phyloP scores from a whole-genome alignment of 2,113 vertebrate genomes.

The Sorex araneus region DNA sequence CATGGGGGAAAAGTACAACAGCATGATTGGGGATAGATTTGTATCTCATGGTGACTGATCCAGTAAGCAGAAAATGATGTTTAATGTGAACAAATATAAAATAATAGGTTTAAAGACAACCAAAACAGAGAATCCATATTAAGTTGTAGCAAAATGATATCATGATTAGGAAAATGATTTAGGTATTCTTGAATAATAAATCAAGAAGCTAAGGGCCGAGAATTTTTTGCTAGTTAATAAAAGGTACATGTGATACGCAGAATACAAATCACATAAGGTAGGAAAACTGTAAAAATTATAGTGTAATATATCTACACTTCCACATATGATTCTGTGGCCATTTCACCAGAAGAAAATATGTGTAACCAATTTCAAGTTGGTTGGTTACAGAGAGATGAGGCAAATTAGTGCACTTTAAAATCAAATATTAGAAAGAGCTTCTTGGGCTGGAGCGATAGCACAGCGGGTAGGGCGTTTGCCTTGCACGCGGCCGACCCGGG shows the following conservation, averaged over 20 bases:
- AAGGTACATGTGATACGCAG: constrained; percentile 9
- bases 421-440: constrained; percentile 34
- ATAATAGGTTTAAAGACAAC: constrained; percentile 81
- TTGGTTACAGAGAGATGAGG: not conserved
- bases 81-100: constrained; percentile 82
- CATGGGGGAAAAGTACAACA: constrained; percentile 56
- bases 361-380: constrained; percentile 35
- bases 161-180: constrained; percentile 78
- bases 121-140: constrained; percentile 73
- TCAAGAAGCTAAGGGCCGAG: constrained; percentile 35
- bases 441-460: no score
- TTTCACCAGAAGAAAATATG: constrained; percentile 24
- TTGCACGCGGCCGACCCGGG: no score
- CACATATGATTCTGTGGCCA: not conserved
- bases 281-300: constrained; percentile 11
- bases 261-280: constrained; percentile 59
- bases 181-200: constrained; percentile 65
- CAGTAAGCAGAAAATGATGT: constrained; percentile 80
- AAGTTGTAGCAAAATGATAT: not conserved
- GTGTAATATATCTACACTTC: not conserved
- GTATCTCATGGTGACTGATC: constrained; percentile 59
- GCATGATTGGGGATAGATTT: constrained; percentile 68
- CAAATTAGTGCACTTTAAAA: constrained; percentile 28
- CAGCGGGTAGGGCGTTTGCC: no score
- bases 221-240: constrained; percentile 73